These are phyloP conservation scores for Lithobates pipiens DNA, from an alignment of 2,797 vertebrate species.

Conservation along the genomic window DNA sequence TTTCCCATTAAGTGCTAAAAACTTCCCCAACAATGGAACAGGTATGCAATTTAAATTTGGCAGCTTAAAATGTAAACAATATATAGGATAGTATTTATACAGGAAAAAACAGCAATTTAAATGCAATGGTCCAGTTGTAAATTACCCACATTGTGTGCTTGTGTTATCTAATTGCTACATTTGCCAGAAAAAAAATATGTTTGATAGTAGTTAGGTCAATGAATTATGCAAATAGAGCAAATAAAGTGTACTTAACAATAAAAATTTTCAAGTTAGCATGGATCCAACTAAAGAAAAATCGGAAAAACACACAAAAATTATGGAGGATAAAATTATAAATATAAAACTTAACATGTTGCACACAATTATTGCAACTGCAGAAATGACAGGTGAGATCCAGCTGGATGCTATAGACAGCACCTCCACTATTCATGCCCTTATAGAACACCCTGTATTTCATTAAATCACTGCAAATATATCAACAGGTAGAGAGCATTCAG, in stretches of 20 bases:
- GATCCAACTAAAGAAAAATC: no score
- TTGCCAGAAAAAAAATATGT: not conserved
- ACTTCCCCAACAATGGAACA: not conserved
- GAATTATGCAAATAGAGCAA: not conserved
- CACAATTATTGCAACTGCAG: not conserved
- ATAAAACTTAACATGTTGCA: not conserved
- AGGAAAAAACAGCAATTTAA: not conserved
- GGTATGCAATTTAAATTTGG: not conserved
- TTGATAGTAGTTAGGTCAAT: not conserved
- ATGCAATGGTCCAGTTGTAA: not conserved
- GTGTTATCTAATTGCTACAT: not conserved
- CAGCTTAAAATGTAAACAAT: not conserved
- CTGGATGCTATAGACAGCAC: not conserved
- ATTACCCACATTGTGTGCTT: not conserved
- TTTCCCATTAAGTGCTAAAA: no score
- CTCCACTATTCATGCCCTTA: no score
- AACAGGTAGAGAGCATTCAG: not conserved
- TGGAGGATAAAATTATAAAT: no score
- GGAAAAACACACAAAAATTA: no score
- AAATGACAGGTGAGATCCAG: not conserved
- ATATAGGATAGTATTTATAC: not conserved
- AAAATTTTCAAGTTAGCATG: no score
- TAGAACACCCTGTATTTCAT: not conserved
- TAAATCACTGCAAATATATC: not conserved
- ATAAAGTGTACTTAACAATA: no score